Base-by-base conservation (phyloP, 2,113 vertebrate species). In the Amia ocellicauda region DNA sequence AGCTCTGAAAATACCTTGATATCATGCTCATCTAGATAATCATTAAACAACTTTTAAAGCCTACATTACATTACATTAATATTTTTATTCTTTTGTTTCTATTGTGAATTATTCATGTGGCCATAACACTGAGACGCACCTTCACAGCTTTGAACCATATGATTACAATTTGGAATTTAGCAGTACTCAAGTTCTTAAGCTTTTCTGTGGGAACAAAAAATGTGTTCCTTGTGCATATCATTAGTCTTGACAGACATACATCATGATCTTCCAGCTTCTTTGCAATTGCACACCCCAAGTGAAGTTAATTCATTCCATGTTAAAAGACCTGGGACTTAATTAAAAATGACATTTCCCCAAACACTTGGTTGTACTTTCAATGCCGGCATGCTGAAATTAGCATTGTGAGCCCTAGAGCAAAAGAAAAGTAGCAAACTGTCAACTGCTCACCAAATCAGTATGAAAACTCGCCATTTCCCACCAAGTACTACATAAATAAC, bases 291-390 rank as follows among this genome's bases (percentile, higher is more conserved):
- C 68, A 66, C 83, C 83, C 81, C 73, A 74, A 80, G 84, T 86
- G 71, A 80, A 88, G 86, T 86, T 75, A 88, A 83, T 70, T 79
- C 80, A 83, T 81, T 83, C 87, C 86, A 84, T 87, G 83, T 89
- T 81, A 85, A 84, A 86, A 80, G 82, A 86, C 81, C 73, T 82
- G 84, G 85, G 88, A 83, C 86, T 89, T 88, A 88, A 90, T 90
- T 89, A 88, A 89, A 88, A 90, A 88, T 89, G 82, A 85, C 84
- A 89, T 89, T 87, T 88, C 83, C 86, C 85, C 74, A 83, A 84
- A 89, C 85, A 87, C 70, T 72, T 57, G 58, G 74, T 64, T 74
- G 60, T 51, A 71, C 78, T 79, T 86, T 77, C 73, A 71, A 81
- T 76, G 67, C 74, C 75, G 80, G 78, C 77, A 77, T 82, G 80